A percentile compares a stretch with the other conserved stretches of the same genome.
These are phyloP conservation scores for Megalops atlanticus DNA, from an alignment of 2,113 vertebrate genomes.

Conservation along the genomic window DNA sequence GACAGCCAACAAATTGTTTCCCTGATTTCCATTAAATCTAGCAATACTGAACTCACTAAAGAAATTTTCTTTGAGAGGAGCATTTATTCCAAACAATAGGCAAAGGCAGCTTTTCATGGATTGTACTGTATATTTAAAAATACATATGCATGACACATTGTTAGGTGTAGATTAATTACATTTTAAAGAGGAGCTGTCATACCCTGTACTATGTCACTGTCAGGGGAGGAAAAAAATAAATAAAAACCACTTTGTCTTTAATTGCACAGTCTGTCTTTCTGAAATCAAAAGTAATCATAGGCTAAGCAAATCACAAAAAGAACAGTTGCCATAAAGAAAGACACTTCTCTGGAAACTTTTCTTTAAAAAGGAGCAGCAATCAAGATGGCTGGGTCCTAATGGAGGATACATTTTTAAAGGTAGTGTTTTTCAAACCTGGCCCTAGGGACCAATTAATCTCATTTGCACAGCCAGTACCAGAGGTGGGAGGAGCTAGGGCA, in stretches of 20 bases:
- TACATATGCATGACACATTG: not conserved
- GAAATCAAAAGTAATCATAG: not conserved
- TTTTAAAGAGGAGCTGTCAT: not conserved
- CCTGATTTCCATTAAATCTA: not conserved
- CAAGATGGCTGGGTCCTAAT: not conserved
- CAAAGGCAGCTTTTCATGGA: not conserved
- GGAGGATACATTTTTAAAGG: too few species aligned
- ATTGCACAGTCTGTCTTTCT: slow-evolving; percentile 1
- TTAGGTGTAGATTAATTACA: not conserved
- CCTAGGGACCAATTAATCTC: not conserved
- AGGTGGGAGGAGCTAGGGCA: too few species aligned
- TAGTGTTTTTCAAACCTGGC: not conserved
- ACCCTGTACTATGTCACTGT: not conserved
- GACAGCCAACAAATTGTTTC: not conserved
- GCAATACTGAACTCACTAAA: too few species aligned
- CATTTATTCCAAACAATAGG: not conserved
- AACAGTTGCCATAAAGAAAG: not conserved
- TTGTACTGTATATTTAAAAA: not conserved
- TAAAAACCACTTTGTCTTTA: not conserved
- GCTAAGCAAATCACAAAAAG: not conserved
- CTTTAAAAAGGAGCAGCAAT: not conserved
- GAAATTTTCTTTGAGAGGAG: not conserved
- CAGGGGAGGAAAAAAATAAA: not conserved
- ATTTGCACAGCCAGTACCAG: too few species aligned
- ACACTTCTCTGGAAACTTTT: not conserved